phyloP scores from a whole-genome alignment of 2,888 invertebrate species.

The Tenthredo livida region DNA sequence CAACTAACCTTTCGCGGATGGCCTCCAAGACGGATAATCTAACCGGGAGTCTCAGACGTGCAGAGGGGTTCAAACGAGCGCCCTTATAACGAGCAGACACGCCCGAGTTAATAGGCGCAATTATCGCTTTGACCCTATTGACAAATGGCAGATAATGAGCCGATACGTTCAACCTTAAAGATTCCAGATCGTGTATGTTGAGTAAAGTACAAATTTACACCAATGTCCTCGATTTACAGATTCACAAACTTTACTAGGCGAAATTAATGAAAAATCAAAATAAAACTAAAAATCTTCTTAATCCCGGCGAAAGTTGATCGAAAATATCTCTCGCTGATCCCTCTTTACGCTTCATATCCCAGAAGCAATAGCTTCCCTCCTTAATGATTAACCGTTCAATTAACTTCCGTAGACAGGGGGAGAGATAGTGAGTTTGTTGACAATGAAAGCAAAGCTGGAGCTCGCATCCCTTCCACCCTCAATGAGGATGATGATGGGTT shows the following conservation, averaged over 20 bases:
- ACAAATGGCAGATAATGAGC: constrained; percentile 29
- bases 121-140: constrained; percentile 38
- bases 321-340: not conserved
- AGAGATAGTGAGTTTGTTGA: constrained; percentile 15
- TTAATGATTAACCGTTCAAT: constrained; percentile 45
- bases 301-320: not conserved
- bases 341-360: not conserved
- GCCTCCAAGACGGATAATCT: constrained; percentile 46
- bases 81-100: constrained; percentile 27
- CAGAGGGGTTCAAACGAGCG: not conserved
- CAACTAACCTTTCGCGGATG: constrained; percentile 47
- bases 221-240: not conserved
- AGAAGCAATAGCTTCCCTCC: not conserved
- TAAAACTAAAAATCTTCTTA: not conserved
- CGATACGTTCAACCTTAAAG: not conserved
- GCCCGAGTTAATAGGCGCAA: constrained; percentile 37
- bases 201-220: not conserved
- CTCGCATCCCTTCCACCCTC: constrained; percentile 9
- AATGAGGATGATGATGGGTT: constrained; percentile 4
- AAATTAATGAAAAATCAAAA: not conserved
- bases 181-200: not conserved
- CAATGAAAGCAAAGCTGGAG: constrained; percentile 35
- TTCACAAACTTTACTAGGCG: not conserved
- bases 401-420: not conserved
- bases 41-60: constrained; percentile 32